Conservation (phyloP, 1,140 invertebrate genomes). For the Drosophila miranda region DNA sequence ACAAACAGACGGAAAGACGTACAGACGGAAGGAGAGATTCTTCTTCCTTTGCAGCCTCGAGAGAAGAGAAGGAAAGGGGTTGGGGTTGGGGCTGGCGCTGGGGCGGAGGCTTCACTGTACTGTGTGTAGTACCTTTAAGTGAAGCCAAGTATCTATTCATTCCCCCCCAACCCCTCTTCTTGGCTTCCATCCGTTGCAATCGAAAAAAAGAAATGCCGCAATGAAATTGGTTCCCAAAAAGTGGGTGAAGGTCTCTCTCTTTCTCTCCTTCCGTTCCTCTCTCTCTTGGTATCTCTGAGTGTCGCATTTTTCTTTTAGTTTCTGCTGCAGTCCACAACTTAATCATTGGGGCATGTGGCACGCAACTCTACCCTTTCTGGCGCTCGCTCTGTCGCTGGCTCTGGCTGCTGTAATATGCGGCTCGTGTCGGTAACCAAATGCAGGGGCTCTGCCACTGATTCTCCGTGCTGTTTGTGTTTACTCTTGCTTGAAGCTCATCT, state of each 20-base stretch:
- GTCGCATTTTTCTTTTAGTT: conserved; percentile 33
- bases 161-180: conserved; percentile 4
- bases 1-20: not conserved
- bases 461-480: too few relatives aligned
- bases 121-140: conserved; percentile 11
- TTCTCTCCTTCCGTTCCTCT: not conserved
- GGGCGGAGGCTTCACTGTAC: too few relatives aligned
- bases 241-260: conserved; percentile 42
- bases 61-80: too few relatives aligned
- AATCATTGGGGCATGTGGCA: conserved; percentile 4
- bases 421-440: too few relatives aligned
- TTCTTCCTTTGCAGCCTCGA: too few relatives aligned
- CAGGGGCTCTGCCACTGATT: too few relatives aligned
- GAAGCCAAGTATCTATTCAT: conserved; percentile 26
- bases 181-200: too few relatives aligned
- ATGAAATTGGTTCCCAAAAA: conserved; percentile 40
- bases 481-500: too few relatives aligned
- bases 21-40: not conserved
- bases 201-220: conserved; percentile 21
- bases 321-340: conserved; percentile 7
- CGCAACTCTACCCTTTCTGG: not conserved
- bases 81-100: too few relatives aligned
- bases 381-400: too few relatives aligned
- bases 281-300: conserved; percentile 2
- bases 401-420: too few relatives aligned